Base-by-base conservation (phyloP, 2,888 invertebrate genomes). In the Campaea margaritaria region DNA sequence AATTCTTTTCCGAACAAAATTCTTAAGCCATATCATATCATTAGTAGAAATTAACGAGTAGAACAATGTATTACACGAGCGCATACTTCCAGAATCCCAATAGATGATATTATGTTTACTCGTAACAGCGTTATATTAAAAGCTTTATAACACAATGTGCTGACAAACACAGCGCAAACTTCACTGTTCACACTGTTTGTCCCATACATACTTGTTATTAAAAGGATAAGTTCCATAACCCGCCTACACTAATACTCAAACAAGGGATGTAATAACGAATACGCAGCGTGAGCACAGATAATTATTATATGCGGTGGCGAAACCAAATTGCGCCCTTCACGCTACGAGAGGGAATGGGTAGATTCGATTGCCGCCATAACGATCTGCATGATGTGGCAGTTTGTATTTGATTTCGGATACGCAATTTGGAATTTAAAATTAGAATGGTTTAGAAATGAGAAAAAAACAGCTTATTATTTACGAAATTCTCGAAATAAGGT, bases 221-320 rank as follows among this genome's bases (percentile, higher is more conserved):
- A 61, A 61, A 52, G 55, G 55, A 47, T 61, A 61, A 56, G 60
- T 61, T 61, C 55, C 38, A 47, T 55, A 45, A 49, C 59, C 59
- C 60, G 60, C 55, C 60, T 51, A 61, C 60, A 55, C 60, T 61
- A 56, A 47, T 43, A 55, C 51, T 56, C 60, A 60, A 60, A 55
- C 60, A 54, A 47, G 60, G 60, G 55, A 71, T 65, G 68, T 73
- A 75, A 69, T 72, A 70, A 76, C 68, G 69, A 69, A 73, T 68
- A 75, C 64, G 71, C 71, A 74, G 73, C 72, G 74, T 76, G 72
- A 78, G 75, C 69, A 72, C 69, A 68, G 78, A 76, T 76, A 78
- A 77, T 77, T 72, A 78, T 77, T 67, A 65, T 71, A 62, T 72
- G 68, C 63, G 60, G 68, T 65, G 67, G 64, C 56, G 64, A 61